phyloP scores from a whole-genome alignment of 2,113 vertebrate species.

The Archilochus colubris region DNA sequence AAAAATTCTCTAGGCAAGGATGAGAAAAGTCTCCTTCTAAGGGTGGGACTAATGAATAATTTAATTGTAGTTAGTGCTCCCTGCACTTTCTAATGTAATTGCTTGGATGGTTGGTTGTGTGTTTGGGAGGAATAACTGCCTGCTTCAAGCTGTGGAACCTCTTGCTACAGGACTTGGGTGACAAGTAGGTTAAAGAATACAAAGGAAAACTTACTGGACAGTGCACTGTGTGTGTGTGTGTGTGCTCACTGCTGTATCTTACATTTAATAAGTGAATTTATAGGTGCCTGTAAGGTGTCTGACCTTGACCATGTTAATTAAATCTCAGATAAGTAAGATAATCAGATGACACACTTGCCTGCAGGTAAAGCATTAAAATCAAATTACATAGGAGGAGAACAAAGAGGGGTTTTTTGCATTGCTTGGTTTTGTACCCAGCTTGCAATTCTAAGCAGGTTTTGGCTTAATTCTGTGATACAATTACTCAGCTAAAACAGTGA shows the following conservation, averaged over 20 bases:
- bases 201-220: not conserved
- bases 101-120: not conserved
- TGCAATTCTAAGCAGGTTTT: not conserved
- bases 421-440: not conserved
- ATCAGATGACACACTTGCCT: not conserved
- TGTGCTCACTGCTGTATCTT: not conserved
- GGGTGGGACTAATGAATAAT: not conserved
- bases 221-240: not conserved
- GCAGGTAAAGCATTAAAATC: not conserved
- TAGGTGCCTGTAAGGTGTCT: not conserved
- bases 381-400: not conserved
- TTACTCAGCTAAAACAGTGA: not conserved
- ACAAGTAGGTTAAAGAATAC: not conserved
- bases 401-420: not conserved
- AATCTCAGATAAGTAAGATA: not conserved
- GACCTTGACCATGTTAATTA: not conserved
- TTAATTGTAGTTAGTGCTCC: not conserved
- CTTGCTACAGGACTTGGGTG: not conserved
- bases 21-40: not conserved
- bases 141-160: not conserved
- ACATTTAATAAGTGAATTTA: not conserved
- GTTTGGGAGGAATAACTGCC: not conserved
- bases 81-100: not conserved
- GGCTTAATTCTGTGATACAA: fast-evolving
- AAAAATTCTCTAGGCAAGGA: not conserved